Conservation (phyloP, 2,113 vertebrate species). For the Phodopus roborovskii region DNA sequence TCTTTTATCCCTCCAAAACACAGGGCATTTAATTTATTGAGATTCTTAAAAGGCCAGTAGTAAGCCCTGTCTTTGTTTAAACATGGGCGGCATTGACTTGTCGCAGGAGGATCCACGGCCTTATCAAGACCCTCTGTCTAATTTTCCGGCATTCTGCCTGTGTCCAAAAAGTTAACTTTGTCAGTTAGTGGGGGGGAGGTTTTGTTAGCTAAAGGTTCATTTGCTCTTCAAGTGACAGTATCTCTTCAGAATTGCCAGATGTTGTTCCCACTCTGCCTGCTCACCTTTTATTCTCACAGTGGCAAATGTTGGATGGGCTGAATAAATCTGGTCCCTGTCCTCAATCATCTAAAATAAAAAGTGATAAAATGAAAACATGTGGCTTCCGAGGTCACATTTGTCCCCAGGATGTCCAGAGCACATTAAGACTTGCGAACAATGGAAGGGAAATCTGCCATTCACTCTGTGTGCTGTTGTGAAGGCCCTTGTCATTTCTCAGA, state of each 20-base stretch:
- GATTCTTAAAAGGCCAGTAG: slow-evolving; percentile 52
- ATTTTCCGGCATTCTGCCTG: slow-evolving; percentile 58
- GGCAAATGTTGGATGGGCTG: slow-evolving; percentile 51
- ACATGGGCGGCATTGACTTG: slow-evolving; percentile 49
- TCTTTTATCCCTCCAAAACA: slow-evolving; percentile 67
- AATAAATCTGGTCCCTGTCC: slow-evolving; percentile 71
- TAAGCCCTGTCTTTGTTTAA: slow-evolving; percentile 69
- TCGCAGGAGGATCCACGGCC: not conserved
- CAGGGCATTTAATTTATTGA: slow-evolving; percentile 56
- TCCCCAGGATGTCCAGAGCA: slow-evolving; percentile 46
- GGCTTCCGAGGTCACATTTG: slow-evolving; percentile 51
- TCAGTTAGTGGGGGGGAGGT: slow-evolving; percentile 40
- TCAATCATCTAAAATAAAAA: slow-evolving; percentile 74
- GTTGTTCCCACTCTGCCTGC: slow-evolving; percentile 62
- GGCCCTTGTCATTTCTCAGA: slow-evolving; percentile 51
- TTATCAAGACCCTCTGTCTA: slow-evolving; percentile 38
- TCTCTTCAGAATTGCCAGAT: slow-evolving; percentile 76
- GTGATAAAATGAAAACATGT: slow-evolving; percentile 73
- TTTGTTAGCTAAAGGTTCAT: slow-evolving; percentile 76
- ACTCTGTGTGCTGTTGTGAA: not conserved
- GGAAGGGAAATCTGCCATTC: slow-evolving; percentile 36
- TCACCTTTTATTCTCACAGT: slow-evolving; percentile 53
- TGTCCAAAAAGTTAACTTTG: slow-evolving; percentile 64
- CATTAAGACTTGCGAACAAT: not conserved
- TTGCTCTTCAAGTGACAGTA: slow-evolving; percentile 76